Conservation (phyloP, 2,797 vertebrate species). For the Furcifer pardalis region DNA sequence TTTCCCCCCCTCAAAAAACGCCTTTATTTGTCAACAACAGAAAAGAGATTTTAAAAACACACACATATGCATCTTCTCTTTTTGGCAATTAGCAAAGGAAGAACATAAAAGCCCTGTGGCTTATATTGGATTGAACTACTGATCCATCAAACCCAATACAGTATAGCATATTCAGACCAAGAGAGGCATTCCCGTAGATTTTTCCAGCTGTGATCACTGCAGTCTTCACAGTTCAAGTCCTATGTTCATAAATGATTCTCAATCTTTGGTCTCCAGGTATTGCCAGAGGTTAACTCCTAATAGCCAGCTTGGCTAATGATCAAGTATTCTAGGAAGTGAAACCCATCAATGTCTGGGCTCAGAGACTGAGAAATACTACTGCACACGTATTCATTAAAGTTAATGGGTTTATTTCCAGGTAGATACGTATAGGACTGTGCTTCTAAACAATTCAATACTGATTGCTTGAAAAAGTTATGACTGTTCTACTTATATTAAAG, state of each 20-base stretch:
- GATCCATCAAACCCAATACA: not conserved
- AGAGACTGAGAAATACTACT: not conserved
- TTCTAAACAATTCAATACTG: slow-evolving; percentile 27
- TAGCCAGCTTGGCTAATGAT: too few species aligned
- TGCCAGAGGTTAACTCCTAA: too few species aligned
- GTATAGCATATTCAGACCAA: too few species aligned
- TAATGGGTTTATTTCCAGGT: not conserved
- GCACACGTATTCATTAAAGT: not conserved
- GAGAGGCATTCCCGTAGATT: not conserved
- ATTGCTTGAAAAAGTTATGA: slow-evolving; percentile 57
- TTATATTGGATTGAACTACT: not conserved
- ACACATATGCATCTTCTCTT: slow-evolving; percentile 58
- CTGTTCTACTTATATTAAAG: slow-evolving; percentile 55
- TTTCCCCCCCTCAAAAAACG: slow-evolving; percentile 71
- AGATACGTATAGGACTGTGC: not conserved
- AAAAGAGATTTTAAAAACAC: slow-evolving; percentile 66
- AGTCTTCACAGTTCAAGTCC: not conserved
- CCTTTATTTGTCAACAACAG: slow-evolving; percentile 67
- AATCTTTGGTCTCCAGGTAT: too few species aligned
- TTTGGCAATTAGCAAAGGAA: slow-evolving; percentile 58
- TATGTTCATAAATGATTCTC: not conserved
- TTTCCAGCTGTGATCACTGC: slow-evolving; percentile 31
- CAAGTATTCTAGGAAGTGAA: too few species aligned
- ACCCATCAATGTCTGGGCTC: too few species aligned
- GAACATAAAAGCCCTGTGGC: not conserved